These are phyloP conservation scores for Griposia aprilina DNA, from an alignment of 2,888 invertebrate genomes.

Conservation along the genomic window DNA sequence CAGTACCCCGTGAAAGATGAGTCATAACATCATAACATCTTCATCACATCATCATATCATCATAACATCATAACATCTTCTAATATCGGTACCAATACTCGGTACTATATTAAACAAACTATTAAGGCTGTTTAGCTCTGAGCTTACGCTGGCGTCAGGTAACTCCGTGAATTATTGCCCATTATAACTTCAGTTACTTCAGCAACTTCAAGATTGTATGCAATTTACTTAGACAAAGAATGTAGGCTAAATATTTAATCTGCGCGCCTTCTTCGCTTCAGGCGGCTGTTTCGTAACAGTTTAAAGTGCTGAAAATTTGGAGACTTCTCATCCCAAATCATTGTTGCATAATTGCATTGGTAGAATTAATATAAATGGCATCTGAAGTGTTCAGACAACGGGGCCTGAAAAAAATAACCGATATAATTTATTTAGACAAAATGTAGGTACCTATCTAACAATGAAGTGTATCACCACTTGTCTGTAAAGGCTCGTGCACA, in stretches of 20 bases:
- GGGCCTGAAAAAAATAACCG: background rate
- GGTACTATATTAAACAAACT: conserved; percentile 30
- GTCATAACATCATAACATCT: too few relatives aligned
- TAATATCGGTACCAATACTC: background rate
- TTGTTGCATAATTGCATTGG: background rate
- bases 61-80: too few relatives aligned
- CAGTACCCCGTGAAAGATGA: too few relatives aligned
- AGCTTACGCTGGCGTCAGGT: conserved; percentile 25
- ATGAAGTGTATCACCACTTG: background rate
- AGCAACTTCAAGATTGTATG: conserved; percentile 60
- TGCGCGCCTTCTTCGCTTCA: conserved; percentile 55
- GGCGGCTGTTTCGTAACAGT: conserved; percentile 16
- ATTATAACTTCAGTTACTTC: conserved; percentile 57
- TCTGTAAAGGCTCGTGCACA: too few relatives aligned
- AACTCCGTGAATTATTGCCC: conserved; percentile 54
- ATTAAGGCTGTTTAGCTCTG: background rate
- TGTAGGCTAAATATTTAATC: conserved; percentile 71
- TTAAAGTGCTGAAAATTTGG: conserved; percentile 14
- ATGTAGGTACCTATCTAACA: background rate
- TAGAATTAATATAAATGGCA: background rate
- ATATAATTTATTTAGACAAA: background rate
- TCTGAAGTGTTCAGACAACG: background rate
- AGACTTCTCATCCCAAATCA: background rate
- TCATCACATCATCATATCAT: too few relatives aligned
- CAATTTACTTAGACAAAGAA: conserved; percentile 67